These are phyloP conservation scores for Dolichoris vasculosae DNA, from an alignment of 1,140 invertebrate genomes.

Conservation along the genomic window DNA sequence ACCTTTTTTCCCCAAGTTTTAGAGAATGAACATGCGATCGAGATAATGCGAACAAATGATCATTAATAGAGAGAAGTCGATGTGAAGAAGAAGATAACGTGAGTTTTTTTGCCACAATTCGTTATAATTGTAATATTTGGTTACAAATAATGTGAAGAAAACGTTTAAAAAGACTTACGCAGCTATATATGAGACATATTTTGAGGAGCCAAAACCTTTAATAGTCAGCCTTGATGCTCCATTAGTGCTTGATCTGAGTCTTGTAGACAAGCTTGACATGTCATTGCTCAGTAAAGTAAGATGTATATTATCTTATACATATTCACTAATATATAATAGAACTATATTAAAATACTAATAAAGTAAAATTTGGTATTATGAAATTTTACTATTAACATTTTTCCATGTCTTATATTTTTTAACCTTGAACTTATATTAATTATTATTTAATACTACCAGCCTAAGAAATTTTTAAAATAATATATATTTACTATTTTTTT, in stretches of 20 bases:
- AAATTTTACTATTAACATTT: too few relatives aligned
- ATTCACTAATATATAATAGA: too few relatives aligned
- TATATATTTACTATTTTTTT: too few relatives aligned
- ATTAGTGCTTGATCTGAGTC: slow-evolving; percentile 74
- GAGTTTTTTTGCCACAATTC: not conserved
- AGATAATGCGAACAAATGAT: not conserved
- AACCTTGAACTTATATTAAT: too few relatives aligned
- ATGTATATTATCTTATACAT: not conserved
- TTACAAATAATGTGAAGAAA: slow-evolving; percentile 32
- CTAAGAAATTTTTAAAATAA: too few relatives aligned
- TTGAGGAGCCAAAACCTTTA: slow-evolving; percentile 67
- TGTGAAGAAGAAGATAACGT: not conserved
- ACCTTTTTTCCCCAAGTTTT: not conserved
- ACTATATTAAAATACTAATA: too few relatives aligned
- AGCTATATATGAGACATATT: not conserved
- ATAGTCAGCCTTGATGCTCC: slow-evolving; percentile 78
- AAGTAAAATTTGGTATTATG: too few relatives aligned
- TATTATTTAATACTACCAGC: too few relatives aligned
- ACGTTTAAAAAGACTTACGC: slow-evolving; percentile 9
- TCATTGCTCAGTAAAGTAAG: slow-evolving; percentile 77
- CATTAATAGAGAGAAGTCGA: not conserved
- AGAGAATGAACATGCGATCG: not conserved
- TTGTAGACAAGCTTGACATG: slow-evolving; percentile 78
- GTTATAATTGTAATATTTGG: not conserved
- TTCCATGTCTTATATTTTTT: too few relatives aligned